Conservation (phyloP, 2,797 vertebrate species). For the Esox lucius region DNA sequence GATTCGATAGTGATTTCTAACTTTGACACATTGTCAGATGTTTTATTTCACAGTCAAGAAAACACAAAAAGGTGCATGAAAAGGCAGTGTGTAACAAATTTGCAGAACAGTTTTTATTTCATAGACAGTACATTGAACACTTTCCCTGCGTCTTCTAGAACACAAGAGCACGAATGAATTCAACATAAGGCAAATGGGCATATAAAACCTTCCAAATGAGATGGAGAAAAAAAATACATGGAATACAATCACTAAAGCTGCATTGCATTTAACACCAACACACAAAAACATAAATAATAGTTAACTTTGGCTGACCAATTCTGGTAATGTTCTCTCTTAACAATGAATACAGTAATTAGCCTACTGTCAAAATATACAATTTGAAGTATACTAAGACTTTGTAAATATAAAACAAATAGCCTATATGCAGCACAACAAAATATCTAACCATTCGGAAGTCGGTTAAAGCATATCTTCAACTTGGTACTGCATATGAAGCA, state of each 20-base stretch:
- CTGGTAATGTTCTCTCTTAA: conserved; percentile 10
- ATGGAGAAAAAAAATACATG: conserved; percentile 40
- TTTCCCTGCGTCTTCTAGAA: conserved; percentile 54
- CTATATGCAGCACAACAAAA: conserved; percentile 45
- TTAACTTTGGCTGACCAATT: conserved; percentile 42
- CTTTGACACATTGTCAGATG: background rate
- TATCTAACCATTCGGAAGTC: conserved; percentile 56
- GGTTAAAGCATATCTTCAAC: conserved; percentile 51
- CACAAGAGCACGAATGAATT: conserved; percentile 62
- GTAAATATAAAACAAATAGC: conserved; percentile 45
- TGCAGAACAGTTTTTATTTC: conserved; percentile 67
- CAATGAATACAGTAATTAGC: conserved; percentile 17
- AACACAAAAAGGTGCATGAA: conserved; percentile 18
- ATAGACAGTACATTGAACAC: conserved; percentile 61
- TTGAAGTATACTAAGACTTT: conserved; percentile 30
- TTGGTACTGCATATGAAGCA: conserved; percentile 57
- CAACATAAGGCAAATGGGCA: conserved; percentile 67
- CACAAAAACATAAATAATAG: conserved; percentile 47
- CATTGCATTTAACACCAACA: conserved; percentile 47
- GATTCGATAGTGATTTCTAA: background rate
- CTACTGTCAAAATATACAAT: conserved; percentile 17
- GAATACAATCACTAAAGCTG: conserved; percentile 61
- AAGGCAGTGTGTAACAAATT: conserved; percentile 50
- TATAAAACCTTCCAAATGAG: conserved; percentile 45
- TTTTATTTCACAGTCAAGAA: conserved; percentile 4